These are phyloP conservation scores for Malurus cyaneus DNA, from an alignment of 2,113 vertebrate species.

Conservation along the genomic window DNA sequence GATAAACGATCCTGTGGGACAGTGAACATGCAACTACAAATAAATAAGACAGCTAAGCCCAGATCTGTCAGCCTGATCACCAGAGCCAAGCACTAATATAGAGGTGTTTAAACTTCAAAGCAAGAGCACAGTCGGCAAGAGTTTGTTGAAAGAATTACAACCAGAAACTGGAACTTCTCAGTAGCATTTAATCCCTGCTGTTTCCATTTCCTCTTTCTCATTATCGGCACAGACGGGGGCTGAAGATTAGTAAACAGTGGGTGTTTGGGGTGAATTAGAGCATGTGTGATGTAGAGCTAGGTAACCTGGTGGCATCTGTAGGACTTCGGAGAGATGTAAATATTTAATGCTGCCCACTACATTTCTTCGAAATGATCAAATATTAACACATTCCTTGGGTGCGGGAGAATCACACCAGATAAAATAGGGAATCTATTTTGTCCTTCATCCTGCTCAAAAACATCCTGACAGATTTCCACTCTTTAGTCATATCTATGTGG, in stretches of 20 bases:
- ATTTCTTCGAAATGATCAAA: not conserved
- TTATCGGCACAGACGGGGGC: slow-evolving; percentile 42
- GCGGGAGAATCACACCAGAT: not conserved
- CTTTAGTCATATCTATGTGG: not conserved
- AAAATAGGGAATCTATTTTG: not conserved
- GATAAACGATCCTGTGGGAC: not conserved
- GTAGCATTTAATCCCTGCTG: slow-evolving; percentile 38
- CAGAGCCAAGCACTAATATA: not conserved
- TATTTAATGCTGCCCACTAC: slow-evolving; percentile 39
- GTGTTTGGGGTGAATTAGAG: slow-evolving; percentile 53
- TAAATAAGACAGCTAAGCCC: not conserved
- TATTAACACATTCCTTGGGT: not conserved
- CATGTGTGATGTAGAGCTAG: slow-evolving; percentile 38
- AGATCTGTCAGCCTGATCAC: slow-evolving; percentile 9
- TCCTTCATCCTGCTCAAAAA: not conserved
- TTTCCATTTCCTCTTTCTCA: slow-evolving; percentile 67
- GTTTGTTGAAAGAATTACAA: slow-evolving; percentile 58
- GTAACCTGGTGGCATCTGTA: slow-evolving; percentile 3
- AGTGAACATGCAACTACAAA: not conserved
- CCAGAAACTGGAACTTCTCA: slow-evolving; percentile 58
- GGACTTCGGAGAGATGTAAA: slow-evolving; percentile 1
- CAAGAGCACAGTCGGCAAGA: not conserved
- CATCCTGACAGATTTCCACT: not conserved
- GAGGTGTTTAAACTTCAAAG: slow-evolving; percentile 47
- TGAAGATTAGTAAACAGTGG: slow-evolving; percentile 48